phyloP scores from a whole-genome alignment of 2,888 invertebrate genomes.

The Callosobruchus maculatus region DNA sequence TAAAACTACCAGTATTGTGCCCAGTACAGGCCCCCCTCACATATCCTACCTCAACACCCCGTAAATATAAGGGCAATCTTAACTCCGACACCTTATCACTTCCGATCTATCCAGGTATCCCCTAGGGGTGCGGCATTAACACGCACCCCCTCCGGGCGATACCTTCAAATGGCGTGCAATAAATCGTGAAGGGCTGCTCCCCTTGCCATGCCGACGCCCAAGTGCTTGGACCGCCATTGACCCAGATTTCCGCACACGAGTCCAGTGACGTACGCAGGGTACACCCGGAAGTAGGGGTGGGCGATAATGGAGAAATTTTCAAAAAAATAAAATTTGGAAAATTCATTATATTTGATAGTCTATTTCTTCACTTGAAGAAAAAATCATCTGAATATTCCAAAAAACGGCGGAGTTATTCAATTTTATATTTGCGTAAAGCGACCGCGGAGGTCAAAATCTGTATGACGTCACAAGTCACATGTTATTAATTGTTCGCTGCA shows the following conservation, averaged over 20 bases:
- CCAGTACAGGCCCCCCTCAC: not conserved
- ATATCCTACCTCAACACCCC: not conserved
- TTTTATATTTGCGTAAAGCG: too few relatives aligned
- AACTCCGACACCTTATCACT: not conserved
- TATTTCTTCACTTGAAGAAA: too few relatives aligned
- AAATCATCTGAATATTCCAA: too few relatives aligned
- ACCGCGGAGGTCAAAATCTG: too few relatives aligned
- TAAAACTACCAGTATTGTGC: too few relatives aligned
- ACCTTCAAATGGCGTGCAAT: not conserved
- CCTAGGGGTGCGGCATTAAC: not conserved
- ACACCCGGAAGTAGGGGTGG: too few relatives aligned
- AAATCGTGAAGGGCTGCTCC: not conserved
- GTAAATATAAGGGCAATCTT: not conserved
- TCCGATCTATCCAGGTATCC: not conserved
- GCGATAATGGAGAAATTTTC: too few relatives aligned
- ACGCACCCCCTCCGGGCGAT: not conserved
- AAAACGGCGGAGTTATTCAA: too few relatives aligned
- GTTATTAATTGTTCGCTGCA: too few relatives aligned
- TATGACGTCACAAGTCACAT: too few relatives aligned
- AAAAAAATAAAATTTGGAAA: too few relatives aligned
- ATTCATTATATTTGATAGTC: too few relatives aligned
- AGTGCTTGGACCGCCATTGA: not conserved
- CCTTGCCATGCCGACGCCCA: not conserved
- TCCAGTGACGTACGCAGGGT: not conserved
- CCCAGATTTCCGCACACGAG: not conserved